These are phyloP conservation scores for Norana najaformis DNA, from an alignment of 2,888 invertebrate species.

Conservation along the genomic window DNA sequence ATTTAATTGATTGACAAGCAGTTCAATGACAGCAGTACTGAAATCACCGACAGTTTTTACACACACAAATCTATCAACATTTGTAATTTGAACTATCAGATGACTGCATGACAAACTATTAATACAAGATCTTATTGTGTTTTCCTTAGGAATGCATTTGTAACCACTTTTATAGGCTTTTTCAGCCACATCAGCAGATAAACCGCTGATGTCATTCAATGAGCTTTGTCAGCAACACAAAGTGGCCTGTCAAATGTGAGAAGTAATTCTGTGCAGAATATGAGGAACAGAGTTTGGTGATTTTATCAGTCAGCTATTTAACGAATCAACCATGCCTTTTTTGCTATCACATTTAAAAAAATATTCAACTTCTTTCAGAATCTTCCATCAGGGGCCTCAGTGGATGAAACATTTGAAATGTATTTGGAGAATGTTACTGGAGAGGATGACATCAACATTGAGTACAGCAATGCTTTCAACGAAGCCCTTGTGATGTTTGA, in stretches of 20 bases:
- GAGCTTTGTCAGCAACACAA: too few relatives aligned
- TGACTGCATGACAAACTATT: too few relatives aligned
- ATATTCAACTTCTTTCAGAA: neutral
- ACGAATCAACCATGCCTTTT: neutral
- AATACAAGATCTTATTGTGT: too few relatives aligned
- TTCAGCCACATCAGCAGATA: too few relatives aligned
- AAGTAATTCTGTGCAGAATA: neutral
- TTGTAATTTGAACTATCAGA: too few relatives aligned
- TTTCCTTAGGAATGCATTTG: too few relatives aligned
- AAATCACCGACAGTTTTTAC: too few relatives aligned
- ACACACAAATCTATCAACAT: too few relatives aligned
- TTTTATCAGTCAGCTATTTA: neutral
- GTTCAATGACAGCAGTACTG: too few relatives aligned
- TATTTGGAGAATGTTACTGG: neutral
- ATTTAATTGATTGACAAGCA: too few relatives aligned
- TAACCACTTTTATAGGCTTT: too few relatives aligned
- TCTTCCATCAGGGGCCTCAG: neutral
- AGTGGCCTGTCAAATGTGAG: neutral
- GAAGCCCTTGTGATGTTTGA: constrained; percentile 14
- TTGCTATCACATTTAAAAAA: neutral
- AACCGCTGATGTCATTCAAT: too few relatives aligned
- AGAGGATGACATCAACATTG: neutral
- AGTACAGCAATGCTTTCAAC: neutral
- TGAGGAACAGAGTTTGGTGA: neutral
- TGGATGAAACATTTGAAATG: neutral